Evolutionary conservation across 1,140 invertebrate genomes (phyloP), one percentile per base, ranked within the genome.

Genomic region (Cyrtorhinus lividipennis): DNA sequence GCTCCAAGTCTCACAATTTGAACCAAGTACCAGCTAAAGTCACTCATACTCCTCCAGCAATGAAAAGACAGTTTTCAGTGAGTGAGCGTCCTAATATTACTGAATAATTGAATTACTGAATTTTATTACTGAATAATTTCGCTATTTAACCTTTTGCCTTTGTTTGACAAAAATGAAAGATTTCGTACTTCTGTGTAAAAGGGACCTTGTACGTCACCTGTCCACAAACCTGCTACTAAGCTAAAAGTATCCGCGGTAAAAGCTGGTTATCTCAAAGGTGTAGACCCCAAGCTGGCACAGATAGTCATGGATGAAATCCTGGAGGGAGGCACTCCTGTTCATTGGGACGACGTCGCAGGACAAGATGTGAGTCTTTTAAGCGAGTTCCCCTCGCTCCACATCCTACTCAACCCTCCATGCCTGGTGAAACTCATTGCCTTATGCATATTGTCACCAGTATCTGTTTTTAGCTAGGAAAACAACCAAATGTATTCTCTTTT

Each of bases 291-390:
- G 74, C 81, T 96, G 62, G 87, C 87, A 57, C 87, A 90, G 76
- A 77, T 84, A 25, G 85, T 87, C 66, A 73, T 87, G 59, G 84
- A 86, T 74, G 84, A 87, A 77, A 84, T 88, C 59, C 76, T 88
- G 67, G 84, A 85, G 72, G 85, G 90, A 25, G 87, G 88, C 13
- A 82, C 86, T 12, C 81, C 86, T 62, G 81, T 95, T 13, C 82
- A 87, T 59, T 98, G 94, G 93, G 86, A 92, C 63, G 92, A 96
- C 70, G 94, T 98, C 67, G 92, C 92, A 64, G 87, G 88, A 1
- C 87, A 90, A 76, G 86, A 90, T 70, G 85, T 84, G 67, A 68
- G 15, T n/a, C n/a, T n/a, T 56, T 24, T 61, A n/a, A n/a, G n/a
- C n/a, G n/a, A n/a, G n/a, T n/a, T n/a, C n/a, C n/a, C n/a, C n/a